phyloP scores from a whole-genome alignment of 2,113 vertebrate genomes.

The Isichthys henryi region DNA sequence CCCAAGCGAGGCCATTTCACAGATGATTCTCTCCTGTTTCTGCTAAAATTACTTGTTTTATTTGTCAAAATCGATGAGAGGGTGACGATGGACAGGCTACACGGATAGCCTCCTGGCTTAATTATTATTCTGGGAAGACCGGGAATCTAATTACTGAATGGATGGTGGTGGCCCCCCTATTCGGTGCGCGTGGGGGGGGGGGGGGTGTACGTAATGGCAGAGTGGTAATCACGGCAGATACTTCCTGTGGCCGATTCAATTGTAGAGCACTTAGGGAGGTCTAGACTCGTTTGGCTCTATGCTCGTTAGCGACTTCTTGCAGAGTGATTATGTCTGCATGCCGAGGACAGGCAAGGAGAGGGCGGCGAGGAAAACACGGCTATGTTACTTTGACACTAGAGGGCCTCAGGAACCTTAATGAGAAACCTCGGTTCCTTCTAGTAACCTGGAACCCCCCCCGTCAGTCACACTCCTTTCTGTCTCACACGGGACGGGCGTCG shows the following conservation, averaged over 20 bases:
- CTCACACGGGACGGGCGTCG: background rate
- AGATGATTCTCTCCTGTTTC: background rate
- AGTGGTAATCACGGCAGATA: background rate
- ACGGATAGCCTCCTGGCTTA: background rate
- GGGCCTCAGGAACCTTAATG: background rate
- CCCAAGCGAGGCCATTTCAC: background rate
- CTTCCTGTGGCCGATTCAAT: constrained; percentile 15
- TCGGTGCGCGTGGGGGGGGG: background rate
- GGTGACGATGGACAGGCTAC: background rate
- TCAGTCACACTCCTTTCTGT: background rate
- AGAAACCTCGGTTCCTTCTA: background rate
- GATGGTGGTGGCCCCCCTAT: background rate
- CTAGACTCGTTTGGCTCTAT: constrained; percentile 21
- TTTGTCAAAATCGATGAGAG: background rate
- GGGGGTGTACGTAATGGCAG: background rate
- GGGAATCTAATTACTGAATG: background rate
- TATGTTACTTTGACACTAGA: background rate
- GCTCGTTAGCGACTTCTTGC: background rate
- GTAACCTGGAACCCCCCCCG: background rate
- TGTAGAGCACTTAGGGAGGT: constrained; percentile 32
- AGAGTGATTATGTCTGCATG: background rate
- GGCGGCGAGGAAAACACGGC: background rate
- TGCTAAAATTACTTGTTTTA: background rate
- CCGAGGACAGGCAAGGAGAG: background rate
- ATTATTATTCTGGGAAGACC: background rate